phyloP scores from a whole-genome alignment of 2,888 invertebrate species.

The Epiblema foenella region DNA sequence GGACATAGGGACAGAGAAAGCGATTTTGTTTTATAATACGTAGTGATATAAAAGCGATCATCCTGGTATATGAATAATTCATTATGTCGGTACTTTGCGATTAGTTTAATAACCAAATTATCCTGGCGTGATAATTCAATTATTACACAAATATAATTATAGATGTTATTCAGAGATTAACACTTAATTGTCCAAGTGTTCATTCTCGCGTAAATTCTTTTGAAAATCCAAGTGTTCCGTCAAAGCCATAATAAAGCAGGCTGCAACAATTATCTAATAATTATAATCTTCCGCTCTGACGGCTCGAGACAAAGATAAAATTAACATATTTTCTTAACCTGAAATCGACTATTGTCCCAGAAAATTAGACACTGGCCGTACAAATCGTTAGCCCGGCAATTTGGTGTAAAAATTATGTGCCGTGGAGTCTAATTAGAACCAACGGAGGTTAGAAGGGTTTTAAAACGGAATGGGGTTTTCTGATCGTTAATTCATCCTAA shows the following conservation, averaged over 20 bases:
- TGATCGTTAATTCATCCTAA: conserved; percentile 73
- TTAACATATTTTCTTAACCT: conserved; percentile 82
- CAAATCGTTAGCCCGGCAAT: conserved; percentile 71
- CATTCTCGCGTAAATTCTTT: conserved; percentile 56
- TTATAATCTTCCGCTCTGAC: conserved; percentile 82
- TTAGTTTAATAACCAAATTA: conserved; percentile 8
- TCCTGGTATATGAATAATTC: conserved; percentile 12
- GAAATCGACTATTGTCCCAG: conserved; percentile 77
- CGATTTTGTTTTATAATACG: too few species aligned
- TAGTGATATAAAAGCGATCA: too few species aligned
- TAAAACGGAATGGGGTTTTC: conserved; percentile 56
- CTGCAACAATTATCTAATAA: conserved; percentile 75
- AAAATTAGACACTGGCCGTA: conserved; percentile 76
- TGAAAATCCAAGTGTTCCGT: conserved; percentile 60
- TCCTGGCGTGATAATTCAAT: conserved; percentile 45
- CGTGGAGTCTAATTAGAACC: conserved; percentile 72
- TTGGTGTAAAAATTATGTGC: conserved; percentile 73
- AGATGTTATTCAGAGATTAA: conserved; percentile 48
- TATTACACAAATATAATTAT: conserved; percentile 32
- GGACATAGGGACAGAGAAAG: too few species aligned
- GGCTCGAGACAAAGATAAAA: conserved; percentile 76
- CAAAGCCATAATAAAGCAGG: conserved; percentile 63
- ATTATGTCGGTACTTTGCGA: background rate
- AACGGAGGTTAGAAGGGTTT: conserved; percentile 51
- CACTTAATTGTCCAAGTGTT: conserved; percentile 42